A percentile compares a stretch with the other conserved stretches of the same genome.
Evolutionary conservation across 35 echinoderm and acorn worm species (phyloP).

Genomic region (Lytechinus pictus): DNA sequence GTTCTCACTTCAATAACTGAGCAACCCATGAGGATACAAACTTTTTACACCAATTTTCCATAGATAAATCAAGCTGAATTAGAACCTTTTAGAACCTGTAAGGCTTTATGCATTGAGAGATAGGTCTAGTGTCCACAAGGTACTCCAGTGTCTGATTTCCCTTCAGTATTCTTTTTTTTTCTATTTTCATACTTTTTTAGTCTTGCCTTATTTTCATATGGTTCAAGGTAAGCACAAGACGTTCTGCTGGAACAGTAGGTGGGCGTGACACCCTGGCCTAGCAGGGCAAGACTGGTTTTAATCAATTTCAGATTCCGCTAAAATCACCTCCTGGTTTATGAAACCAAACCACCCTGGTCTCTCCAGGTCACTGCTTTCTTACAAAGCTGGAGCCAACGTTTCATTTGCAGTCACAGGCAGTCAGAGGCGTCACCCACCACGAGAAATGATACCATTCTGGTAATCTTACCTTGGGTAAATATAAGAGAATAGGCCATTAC

Average conservation of each 20-base stretch:
- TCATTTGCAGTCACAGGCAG: not conserved
- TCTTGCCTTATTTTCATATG: not conserved
- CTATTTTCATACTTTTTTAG: not conserved
- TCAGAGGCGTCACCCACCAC: not conserved
- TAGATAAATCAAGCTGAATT: no score
- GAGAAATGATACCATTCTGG: conserved; percentile 2
- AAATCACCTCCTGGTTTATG: not conserved
- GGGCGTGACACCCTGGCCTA: not conserved
- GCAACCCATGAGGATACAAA: no score
- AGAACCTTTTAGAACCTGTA: no score
- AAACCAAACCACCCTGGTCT: conserved; percentile 26
- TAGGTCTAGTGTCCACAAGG: no score
- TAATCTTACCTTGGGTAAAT: not conserved
- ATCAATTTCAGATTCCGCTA: not conserved
- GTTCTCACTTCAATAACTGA: no score
- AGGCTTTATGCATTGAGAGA: no score
- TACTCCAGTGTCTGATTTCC: not conserved
- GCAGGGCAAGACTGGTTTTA: not conserved
- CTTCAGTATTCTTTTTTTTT: not conserved
- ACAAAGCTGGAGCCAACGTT: conserved; percentile 38
- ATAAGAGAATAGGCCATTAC: not conserved
- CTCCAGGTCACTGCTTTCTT: conserved; percentile 4
- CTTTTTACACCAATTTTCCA: no score
- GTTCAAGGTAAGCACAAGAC: not conserved
- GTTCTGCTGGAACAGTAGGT: not conserved